Conservation (phyloP, 2,113 vertebrate species). For the Sorex araneus region DNA sequence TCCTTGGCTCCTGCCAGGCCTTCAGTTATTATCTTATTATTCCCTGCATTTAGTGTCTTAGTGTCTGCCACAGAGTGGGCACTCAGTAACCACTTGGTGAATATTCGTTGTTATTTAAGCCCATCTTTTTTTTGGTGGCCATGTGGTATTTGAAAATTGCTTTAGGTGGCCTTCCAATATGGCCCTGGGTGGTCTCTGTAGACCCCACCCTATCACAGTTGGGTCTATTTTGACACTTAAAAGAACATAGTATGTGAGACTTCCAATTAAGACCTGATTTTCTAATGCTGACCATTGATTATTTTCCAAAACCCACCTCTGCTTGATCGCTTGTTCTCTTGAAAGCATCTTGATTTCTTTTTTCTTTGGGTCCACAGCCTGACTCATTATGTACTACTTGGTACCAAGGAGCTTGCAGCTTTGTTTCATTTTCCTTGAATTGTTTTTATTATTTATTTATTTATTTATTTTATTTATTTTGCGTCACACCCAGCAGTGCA, state of each 20-base stretch:
- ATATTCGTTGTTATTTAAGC: background rate
- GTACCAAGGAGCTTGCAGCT: background rate
- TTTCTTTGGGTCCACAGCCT: background rate
- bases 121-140: background rate
- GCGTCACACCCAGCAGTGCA: too few relatives aligned
- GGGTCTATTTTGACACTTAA: background rate
- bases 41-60: background rate
- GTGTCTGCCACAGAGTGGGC: background rate
- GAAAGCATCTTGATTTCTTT: background rate
- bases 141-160: too few relatives aligned
- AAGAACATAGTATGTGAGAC: background rate
- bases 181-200: too few relatives aligned
- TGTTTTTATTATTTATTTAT: background rate
- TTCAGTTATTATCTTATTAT: background rate
- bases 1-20: background rate
- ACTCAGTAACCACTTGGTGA: background rate
- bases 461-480: conserved; percentile 36
- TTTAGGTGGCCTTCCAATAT: too few relatives aligned
- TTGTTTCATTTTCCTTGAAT: background rate
- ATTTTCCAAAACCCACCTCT: background rate
- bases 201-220: too few relatives aligned
- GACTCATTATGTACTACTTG: background rate
- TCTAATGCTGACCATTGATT: background rate
- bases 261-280: background rate
- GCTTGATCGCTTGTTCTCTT: background rate